Base-by-base conservation (phyloP, 1,140 invertebrate genomes). In the Drosophila carrolli region DNA sequence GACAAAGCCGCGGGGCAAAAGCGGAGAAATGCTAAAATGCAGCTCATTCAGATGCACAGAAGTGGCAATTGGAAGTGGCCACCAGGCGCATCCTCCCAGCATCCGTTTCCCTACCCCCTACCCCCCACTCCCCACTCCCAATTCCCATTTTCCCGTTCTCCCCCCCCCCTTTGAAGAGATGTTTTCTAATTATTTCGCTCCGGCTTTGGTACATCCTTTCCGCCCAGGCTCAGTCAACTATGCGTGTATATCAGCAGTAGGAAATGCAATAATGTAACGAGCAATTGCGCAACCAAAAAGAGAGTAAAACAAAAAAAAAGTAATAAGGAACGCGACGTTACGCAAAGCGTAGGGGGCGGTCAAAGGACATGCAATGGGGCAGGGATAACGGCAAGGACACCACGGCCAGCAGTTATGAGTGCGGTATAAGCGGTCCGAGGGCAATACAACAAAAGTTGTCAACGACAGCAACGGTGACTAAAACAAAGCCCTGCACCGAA, bases 201-300 rank as follows among this genome's bases (percentile, higher is more conserved):
- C 58, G 44, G 57, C 73, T 32, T 41, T 51, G 40, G 23, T n/a
- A 13, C 32, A 41, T 77, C 48, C 35, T 37, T 40, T 68, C 50
- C n/a, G 14, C 56, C 38, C 48, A n/a, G 44, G 37, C 50, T 74
- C 58, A 61, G 79, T 43, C 56, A 89, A 80, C 68, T 83, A 83
- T 89, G 73, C 76, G 67, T 83, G 83, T 77, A 81, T 89, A 90
- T 89, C 84, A 78, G 46, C 71, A 88, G 53, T 83, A 80, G 88
- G 76, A 84, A 89, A 84, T 89, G 84, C 84, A 84, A 88, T 89
- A 89, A 89, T 82, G 84, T 89, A 90, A 89, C 76, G 84, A 89
- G 84, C 89, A 89, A 89, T 89, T 89, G 84, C 74, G 85, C 85
- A 84, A 32, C 29, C 29, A 32, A 32, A 32, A 32, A 84, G 83